Evolutionary conservation across 2,888 invertebrate genomes (phyloP), one percentile per base, ranked within the genome.

Genomic region (Polyommatus iphigenia): DNA sequence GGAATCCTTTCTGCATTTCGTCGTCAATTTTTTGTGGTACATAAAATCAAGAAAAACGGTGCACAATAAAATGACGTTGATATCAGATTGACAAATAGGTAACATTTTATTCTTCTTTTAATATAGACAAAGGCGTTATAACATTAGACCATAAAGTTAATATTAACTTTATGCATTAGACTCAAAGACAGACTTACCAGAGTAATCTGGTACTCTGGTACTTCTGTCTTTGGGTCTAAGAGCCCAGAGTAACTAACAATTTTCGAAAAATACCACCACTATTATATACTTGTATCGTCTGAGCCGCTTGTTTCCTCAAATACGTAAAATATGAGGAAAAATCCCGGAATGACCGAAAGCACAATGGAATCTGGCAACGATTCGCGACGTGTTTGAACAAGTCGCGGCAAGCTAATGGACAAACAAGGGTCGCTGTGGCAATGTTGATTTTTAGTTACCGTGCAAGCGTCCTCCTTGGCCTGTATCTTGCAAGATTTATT

Each of bases 371-470:
- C 81, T 84, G 83, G 82, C 83, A 84, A 83, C 82, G 83, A 84
- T 79, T 81, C 81, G 80, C 80, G 80, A 80, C 79, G 80, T 83
- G 90, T 93, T 92, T 92, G 90, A 86, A 85, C 87, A 87, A 90
- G 89, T 88, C 87, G 89, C 87, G 88, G 90, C 86, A 87, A 88
- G 89, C 92, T 93, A 93, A 93, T 93, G 93, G 93, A 91, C 93
- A 93, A 93, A 93, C 92, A 93, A 89, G 89, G 92, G 91, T 89
- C 83, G 85, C 81, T 81, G 86, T 81, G 80, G 82, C 89, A 86
- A 87, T 92, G 92, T 92, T 92, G 92, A 90, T 92, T 91, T 92
- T 91, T 87, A 91, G 92, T 92, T 91, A 91, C 89, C 87, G 83
- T 87, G 85, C 85, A 86, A 83, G 81, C 83, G 72, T 85, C 86